Percentiles rank a stretch among this genome's conserved stretches.
phyloP scores from a whole-genome alignment of 37 sponge, comb jelly and placozoan species.

The Halichondria panicea region DNA sequence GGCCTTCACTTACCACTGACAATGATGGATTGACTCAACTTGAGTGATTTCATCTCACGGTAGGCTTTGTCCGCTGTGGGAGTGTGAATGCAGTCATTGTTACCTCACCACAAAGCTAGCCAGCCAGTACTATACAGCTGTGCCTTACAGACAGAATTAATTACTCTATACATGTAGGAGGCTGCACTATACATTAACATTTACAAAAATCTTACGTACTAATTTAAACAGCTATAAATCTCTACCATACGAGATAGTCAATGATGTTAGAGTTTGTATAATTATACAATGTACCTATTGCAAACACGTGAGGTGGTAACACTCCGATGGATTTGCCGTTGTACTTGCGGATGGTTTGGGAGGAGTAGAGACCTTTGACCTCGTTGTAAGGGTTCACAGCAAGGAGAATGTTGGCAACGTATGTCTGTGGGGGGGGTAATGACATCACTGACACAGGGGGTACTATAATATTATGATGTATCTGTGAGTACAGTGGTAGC shows the following conservation, averaged over 20 bases:
- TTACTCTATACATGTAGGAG: background rate
- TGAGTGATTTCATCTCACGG: conserved; percentile 79
- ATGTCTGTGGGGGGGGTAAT: conserved; percentile 64
- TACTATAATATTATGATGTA: no score
- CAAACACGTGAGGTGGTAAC: conserved; percentile 93
- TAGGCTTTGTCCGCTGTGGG: conserved; percentile 93
- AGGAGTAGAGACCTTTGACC: conserved; percentile 67
- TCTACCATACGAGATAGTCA: background rate
- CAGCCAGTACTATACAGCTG: background rate
- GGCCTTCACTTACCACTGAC: conserved; percentile 80
- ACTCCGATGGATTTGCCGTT: conserved; percentile 89
- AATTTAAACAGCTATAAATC: background rate
- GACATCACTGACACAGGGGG: background rate
- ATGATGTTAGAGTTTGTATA: background rate
- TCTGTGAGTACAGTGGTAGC: no score
- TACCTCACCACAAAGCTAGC: background rate
- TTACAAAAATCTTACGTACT: background rate
- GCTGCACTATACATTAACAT: background rate
- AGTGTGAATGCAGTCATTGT: background rate
- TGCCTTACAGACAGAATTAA: no score
- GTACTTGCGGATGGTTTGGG: conserved; percentile 61
- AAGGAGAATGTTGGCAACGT: conserved; percentile 91
- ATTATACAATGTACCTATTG: conserved; percentile 67
- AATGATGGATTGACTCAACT: conserved; percentile 87
- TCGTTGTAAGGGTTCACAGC: conserved; percentile 92